Conservation (phyloP, 2,888 invertebrate species). For the Epirrhoe tristata region DNA sequence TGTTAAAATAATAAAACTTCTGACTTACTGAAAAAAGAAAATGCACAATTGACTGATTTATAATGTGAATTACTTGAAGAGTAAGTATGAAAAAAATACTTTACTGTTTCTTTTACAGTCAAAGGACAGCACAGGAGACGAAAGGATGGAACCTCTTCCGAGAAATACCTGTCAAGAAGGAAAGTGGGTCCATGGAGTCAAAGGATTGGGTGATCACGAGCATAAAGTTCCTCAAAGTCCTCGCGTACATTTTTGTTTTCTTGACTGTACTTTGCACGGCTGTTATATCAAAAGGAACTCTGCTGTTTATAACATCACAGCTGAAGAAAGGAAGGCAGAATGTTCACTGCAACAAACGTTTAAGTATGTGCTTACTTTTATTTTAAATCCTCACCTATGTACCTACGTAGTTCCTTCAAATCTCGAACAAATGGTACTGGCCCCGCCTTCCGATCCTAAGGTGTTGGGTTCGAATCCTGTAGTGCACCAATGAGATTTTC, state of each 20-base stretch:
- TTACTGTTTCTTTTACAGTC: conserved; percentile 58
- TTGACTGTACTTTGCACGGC: conserved; percentile 87
- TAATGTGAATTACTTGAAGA: no score
- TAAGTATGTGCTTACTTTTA: conserved; percentile 57
- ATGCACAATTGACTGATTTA: no score
- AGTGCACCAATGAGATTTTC: no score
- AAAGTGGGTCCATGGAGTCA: conserved; percentile 88
- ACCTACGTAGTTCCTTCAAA: no score
- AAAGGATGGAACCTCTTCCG: conserved; percentile 93
- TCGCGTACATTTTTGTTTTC: conserved; percentile 90
- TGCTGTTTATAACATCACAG: conserved; percentile 91
- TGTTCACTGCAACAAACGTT: conserved; percentile 85
- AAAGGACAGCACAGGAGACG: conserved; percentile 82
- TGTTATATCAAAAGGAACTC: conserved; percentile 89
- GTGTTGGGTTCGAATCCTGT: no score
- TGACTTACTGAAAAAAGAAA: background rate
- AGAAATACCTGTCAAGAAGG: conserved; percentile 88
- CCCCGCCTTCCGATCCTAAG: no score
- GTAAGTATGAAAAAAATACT: background rate
- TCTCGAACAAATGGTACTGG: no score
- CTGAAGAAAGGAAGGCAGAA: conserved; percentile 83
- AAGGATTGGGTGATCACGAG: conserved; percentile 86
- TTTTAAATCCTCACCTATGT: no score
- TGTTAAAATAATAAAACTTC: background rate
- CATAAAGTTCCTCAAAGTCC: conserved; percentile 87